Evolutionary conservation across 2,113 vertebrate species (phyloP).

Genomic region (Anthoscopus minutus): DNA sequence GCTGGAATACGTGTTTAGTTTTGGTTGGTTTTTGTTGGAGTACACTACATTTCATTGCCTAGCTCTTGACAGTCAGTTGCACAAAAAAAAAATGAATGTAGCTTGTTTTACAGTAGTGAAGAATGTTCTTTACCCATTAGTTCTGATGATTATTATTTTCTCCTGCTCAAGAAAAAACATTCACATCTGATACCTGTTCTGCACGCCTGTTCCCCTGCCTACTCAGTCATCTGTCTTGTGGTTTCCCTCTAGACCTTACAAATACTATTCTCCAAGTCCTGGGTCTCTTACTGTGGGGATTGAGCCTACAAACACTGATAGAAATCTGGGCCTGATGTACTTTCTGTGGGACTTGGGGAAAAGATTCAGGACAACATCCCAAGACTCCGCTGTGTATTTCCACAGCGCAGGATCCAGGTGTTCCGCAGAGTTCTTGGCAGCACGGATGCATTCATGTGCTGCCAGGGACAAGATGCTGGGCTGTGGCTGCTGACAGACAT

Average conservation of each 20-base stretch:
- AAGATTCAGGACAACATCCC: background rate
- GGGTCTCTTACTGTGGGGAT: background rate
- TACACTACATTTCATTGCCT: slow-evolving; percentile 58
- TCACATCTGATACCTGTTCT: background rate
- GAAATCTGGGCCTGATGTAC: background rate
- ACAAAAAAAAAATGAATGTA: background rate
- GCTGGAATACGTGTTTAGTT: background rate
- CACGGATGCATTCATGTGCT: background rate
- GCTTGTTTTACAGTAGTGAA: background rate
- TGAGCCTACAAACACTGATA: background rate
- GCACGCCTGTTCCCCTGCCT: background rate
- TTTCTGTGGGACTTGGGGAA: background rate
- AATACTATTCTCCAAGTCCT: background rate
- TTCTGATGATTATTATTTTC: background rate
- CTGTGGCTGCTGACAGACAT: background rate
- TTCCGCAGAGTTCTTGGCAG: background rate
- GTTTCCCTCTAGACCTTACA: background rate
- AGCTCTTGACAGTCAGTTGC: background rate
- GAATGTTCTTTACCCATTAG: background rate
- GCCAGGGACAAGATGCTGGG: background rate
- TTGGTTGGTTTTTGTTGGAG: background rate
- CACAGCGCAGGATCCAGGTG: background rate
- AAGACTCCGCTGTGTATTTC: background rate
- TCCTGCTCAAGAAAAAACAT: background rate
- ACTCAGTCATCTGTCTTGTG: background rate